Conservation (phyloP, 2,888 invertebrate species). For the Homarus gammarus region DNA sequence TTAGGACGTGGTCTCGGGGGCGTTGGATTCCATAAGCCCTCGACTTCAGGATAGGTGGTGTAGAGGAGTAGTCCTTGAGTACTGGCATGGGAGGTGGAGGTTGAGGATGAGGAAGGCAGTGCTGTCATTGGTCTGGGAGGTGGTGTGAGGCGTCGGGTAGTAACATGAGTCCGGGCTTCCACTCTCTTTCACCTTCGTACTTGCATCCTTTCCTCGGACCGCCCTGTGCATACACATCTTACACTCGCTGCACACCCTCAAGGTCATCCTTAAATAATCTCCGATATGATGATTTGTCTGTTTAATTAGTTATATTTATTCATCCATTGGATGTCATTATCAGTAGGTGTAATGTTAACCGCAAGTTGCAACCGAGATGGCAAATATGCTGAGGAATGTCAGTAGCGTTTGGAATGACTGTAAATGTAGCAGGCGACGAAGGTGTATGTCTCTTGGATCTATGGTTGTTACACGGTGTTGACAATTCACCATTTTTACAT, state of each 20-base stretch:
- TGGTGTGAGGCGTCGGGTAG: conserved; percentile 60
- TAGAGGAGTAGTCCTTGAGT: conserved; percentile 56
- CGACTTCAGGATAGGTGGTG: conserved; percentile 11
- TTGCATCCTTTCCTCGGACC: background rate
- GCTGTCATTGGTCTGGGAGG: conserved; percentile 63
- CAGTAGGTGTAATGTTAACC: background rate
- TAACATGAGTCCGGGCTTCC: conserved; percentile 41
- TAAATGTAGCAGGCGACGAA: conserved; percentile 4
- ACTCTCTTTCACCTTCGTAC: conserved; percentile 16
- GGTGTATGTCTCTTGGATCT: background rate
- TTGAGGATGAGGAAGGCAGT: conserved; percentile 56
- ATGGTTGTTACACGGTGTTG: conserved; percentile 25
- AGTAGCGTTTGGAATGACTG: conserved; percentile 13
- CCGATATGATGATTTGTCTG: conserved; percentile 3
- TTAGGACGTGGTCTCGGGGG: background rate
- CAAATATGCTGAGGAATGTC: conserved; percentile 1
- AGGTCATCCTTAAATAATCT: conserved; percentile 34
- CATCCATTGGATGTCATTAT: background rate
- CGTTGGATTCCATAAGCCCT: background rate
- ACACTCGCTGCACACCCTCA: conserved; percentile 15
- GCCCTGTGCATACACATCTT: background rate
- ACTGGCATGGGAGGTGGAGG: conserved; percentile 50
- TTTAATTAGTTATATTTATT: conserved; percentile 14
- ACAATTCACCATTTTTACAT: background rate
- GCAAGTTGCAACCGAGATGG: background rate